Evolutionary conservation across 2,888 invertebrate genomes (phyloP), one percentile per base, ranked within the genome.

Genomic region (Xylocampa areola): DNA sequence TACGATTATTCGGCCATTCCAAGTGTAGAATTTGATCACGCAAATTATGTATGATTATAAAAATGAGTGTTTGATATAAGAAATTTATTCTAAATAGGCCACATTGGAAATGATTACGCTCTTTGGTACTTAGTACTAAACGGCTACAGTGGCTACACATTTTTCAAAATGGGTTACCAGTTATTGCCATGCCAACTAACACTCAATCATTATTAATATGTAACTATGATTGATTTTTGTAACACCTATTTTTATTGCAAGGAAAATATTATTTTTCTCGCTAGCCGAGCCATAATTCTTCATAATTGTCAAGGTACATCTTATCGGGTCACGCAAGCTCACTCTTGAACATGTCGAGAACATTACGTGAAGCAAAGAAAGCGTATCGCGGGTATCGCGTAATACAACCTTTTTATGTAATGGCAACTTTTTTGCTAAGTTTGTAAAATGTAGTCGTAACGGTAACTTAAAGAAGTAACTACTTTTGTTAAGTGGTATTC

Each of bases 251-350:
- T 63, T 72, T 58, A 47, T 49, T 40, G 27, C 19, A 60, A 68
- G 51, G n/a, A 53, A 76, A 73, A 61, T 61, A 50, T 41, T 50
- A 44, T 60, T 66, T 72, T 69, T 67, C 67, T 64, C 23, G 43
- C 41, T 64, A 45, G 36, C 16, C 41, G 23, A 17, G 63, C 55
- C 64, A 73, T 78, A 73, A 76, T 79, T 77, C 72, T 72, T 77
- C 57, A 74, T 80, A 81, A 82, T 82, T 76, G 81, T 81, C 79
- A 77, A 60, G 67, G 47, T 21, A 37, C 62, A 51, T 53, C 63
- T 74, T 76, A 77, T 76, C 73, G 71, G 45, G 75, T 71, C 80
- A 80, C 81, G 77, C 76, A 72, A 74, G 23, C 23, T 14, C 10
- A 39, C 29, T 33, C 27, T 17, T 33, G 25, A 35, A 62, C 53